Percentiles rank a stretch among this genome's conserved stretches.
phyloP scores from a whole-genome alignment of 2,888 invertebrate species.

The Xestobium rufovillosum region DNA sequence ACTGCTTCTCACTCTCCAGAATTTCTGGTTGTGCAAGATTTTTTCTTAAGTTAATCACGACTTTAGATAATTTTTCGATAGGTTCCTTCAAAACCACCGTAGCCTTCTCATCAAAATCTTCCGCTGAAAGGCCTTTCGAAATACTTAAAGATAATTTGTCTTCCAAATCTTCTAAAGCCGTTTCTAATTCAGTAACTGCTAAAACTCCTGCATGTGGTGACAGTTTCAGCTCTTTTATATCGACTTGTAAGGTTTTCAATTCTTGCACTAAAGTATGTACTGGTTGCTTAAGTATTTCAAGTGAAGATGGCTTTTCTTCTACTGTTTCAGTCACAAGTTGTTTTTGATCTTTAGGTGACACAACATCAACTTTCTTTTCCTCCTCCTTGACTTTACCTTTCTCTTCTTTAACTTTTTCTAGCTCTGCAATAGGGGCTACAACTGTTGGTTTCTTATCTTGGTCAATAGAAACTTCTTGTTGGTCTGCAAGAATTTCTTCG shows the following conservation, averaged over 20 bases:
- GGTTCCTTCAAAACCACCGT: slow-evolving; percentile 14
- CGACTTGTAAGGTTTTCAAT: neutral
- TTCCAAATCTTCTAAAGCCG: slow-evolving; percentile 9
- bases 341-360: neutral
- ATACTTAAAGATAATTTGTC: slow-evolving; percentile 1
- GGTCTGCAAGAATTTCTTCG: slow-evolving; percentile 15
- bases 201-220: slow-evolving; percentile 3
- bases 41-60: slow-evolving; percentile 5
- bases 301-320: neutral
- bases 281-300: too few species aligned
- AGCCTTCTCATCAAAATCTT: slow-evolving; percentile 12
- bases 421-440: slow-evolving; percentile 11
- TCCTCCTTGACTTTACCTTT: neutral
- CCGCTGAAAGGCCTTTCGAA: slow-evolving; percentile 3
- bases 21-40: neutral
- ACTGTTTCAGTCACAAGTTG: neutral
- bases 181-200: slow-evolving; percentile 8
- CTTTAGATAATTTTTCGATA: slow-evolving; percentile 11
- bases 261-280: too few species aligned
- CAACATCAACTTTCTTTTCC: too few species aligned
- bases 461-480: slow-evolving; percentile 17
- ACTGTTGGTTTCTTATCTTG: slow-evolving; percentile 16
- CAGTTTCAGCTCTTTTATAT: neutral
- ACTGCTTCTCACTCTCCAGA: slow-evolving; percentile 8
- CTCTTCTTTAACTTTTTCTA: slow-evolving; percentile 4